These are phyloP conservation scores for Sitta europaea DNA, from an alignment of 2,113 vertebrate species.

Conservation along the genomic window DNA sequence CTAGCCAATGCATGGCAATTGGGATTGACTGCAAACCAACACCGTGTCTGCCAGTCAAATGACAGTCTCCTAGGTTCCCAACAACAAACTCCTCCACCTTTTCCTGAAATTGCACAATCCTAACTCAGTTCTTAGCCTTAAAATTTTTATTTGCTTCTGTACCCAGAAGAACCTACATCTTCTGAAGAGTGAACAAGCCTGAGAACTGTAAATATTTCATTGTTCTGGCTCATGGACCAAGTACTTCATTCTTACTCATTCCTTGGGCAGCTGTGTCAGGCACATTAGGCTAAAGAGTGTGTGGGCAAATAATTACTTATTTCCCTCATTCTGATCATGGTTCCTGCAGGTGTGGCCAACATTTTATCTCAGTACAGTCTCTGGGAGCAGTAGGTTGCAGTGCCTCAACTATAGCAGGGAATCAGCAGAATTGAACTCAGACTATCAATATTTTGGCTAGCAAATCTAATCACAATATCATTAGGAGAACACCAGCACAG, in stretches of 20 bases:
- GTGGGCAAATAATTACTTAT: not conserved
- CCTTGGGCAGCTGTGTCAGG: not conserved
- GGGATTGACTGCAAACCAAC: not conserved
- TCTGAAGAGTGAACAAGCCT: not conserved
- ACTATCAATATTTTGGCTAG: not conserved
- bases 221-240: not conserved
- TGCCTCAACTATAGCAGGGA: not conserved
- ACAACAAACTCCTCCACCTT: not conserved
- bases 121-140: not conserved
- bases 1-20: not conserved
- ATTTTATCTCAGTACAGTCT: not conserved
- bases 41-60: not conserved
- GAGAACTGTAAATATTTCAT: not conserved
- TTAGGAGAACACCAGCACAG: not conserved
- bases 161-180: not conserved
- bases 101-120: not conserved
- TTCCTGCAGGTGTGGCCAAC: not conserved
- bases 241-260: not conserved
- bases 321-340: not conserved
- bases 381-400: not conserved
- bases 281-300: not conserved
- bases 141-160: not conserved
- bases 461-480: not conserved
- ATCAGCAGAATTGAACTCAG: not conserved
- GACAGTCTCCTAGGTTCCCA: not conserved